These are phyloP conservation scores for Eupeodes latifasciatus DNA, from an alignment of 2,888 invertebrate genomes.

Conservation along the genomic window DNA sequence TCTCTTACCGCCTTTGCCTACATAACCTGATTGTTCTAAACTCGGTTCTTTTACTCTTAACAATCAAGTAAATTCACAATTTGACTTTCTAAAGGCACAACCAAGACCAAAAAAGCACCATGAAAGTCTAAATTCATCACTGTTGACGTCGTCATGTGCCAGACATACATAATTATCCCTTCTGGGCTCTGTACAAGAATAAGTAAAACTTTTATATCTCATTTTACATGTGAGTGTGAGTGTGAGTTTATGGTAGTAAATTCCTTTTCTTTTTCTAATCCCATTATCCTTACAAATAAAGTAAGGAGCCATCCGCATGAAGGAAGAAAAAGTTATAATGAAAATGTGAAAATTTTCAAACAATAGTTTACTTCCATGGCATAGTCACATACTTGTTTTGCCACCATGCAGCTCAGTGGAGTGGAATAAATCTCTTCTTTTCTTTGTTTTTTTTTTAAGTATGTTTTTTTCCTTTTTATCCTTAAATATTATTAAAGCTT, in stretches of 20 bases:
- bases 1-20: neutral
- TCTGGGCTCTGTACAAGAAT: conserved; percentile 46
- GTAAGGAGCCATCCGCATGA: conserved; percentile 22
- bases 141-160: conserved; percentile 73
- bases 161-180: conserved; percentile 74
- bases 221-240: conserved; percentile 16
- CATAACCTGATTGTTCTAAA: neutral
- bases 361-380: conserved; percentile 66
- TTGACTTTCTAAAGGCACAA: conserved; percentile 45
- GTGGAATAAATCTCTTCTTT: conserved; percentile 65
- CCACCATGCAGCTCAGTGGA: conserved; percentile 55
- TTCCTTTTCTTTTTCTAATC: conserved; percentile 52
- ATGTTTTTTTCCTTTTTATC: conserved; percentile 10
- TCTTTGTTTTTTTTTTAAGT: neutral
- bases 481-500: conserved; percentile 45
- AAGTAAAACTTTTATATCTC: conserved; percentile 57
- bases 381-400: conserved; percentile 51
- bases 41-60: conserved; percentile 24
- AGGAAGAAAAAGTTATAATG: conserved; percentile 65
- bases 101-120: conserved; percentile 13
- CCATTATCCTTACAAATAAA: conserved; percentile 68
- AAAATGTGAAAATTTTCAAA: conserved; percentile 71
- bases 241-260: neutral
- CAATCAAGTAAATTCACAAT: conserved; percentile 70
- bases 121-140: conserved; percentile 72